Evolutionary conservation across 2,797 vertebrate species (phyloP).

Genomic region (Pipistrellus kuhlii): DNA sequence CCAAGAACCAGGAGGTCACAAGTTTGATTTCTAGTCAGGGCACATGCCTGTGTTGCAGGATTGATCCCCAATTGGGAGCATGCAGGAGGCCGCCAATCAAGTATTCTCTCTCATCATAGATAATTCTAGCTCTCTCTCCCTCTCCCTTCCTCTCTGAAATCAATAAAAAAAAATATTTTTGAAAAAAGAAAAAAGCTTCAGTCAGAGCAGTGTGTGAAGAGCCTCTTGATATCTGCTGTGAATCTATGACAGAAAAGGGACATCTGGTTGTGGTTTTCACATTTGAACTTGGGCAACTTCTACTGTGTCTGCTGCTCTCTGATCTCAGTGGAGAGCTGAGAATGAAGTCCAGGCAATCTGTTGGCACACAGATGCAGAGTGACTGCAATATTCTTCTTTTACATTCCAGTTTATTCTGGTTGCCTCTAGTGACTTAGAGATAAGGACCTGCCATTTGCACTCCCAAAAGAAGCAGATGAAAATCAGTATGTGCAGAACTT

Average conservation of each 20-base stretch:
- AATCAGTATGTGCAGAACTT: conserved; percentile 16
- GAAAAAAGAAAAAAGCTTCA: background rate
- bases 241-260: conserved; percentile 1
- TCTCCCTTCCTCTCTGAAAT: no score
- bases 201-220: background rate
- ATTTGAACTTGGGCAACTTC: background rate
- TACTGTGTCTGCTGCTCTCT: background rate
- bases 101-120: no score
- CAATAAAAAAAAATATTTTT: no score
- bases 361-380: conserved; percentile 38
- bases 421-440: background rate
- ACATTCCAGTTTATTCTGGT: conserved; percentile 17
- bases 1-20: no score
- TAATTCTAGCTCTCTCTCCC: no score
- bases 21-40: no score
- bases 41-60: no score
- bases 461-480: background rate
- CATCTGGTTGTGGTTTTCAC: conserved; percentile 56
- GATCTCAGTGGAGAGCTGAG: conserved; percentile 47
- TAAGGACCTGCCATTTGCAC: conserved; percentile 36
- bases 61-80: no score
- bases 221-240: background rate
- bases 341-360: background rate
- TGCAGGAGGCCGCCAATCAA: no score
- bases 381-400: conserved; percentile 52